Evolutionary conservation across 2,113 vertebrate genomes (phyloP).

Genomic region (Morone saxatilis): DNA sequence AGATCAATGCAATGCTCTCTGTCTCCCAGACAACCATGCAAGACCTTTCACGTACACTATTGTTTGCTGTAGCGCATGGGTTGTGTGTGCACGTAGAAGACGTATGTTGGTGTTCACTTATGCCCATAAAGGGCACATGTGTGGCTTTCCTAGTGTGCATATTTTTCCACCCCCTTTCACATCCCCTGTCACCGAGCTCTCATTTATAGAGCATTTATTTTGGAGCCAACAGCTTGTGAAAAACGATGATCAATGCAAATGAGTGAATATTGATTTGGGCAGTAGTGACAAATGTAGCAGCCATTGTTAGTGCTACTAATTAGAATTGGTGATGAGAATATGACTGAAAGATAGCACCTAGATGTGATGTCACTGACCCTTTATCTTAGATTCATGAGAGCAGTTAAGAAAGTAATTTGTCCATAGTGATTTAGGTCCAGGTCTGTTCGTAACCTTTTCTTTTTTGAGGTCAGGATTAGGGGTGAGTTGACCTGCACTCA

Average conservation of each 20-base stretch:
- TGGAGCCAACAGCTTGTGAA: constrained; percentile 49
- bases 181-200: background rate
- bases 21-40: constrained; percentile 62
- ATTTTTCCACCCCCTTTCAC: background rate
- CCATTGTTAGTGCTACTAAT: constrained; percentile 62
- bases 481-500: constrained; percentile 17
- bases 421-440: constrained; percentile 29
- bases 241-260: constrained; percentile 70
- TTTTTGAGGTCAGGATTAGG: constrained; percentile 43
- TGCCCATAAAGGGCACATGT: background rate
- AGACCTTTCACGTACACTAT: constrained; percentile 15
- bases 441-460: constrained; percentile 29
- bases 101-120: background rate
- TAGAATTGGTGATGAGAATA: constrained; percentile 38
- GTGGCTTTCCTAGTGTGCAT: background rate
- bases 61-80: constrained; percentile 13
- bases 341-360: constrained; percentile 35
- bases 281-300: constrained; percentile 33
- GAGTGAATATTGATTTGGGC: constrained; percentile 61
- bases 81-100: background rate
- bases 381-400: constrained; percentile 54
- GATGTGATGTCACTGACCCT: constrained; percentile 38
- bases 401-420: constrained; percentile 47
- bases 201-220: constrained; percentile 48
- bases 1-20: constrained; percentile 59